Evolutionary conservation across 2,888 invertebrate species (phyloP).

Genomic region (Griposia aprilina): DNA sequence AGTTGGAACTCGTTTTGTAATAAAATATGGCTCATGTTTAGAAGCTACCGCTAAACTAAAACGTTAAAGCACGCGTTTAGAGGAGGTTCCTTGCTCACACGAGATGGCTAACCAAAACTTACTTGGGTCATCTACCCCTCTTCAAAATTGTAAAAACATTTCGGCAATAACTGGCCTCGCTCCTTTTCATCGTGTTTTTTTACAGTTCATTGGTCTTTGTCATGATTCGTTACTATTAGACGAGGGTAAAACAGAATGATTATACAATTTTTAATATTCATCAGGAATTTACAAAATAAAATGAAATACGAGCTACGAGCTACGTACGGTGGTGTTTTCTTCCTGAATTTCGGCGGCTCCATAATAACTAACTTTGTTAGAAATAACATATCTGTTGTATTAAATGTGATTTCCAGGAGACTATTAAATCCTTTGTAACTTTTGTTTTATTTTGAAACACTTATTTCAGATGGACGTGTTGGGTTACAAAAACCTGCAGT

Average conservation of each 20-base stretch:
- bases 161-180: too few relatives aligned
- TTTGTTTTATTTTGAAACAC: too few relatives aligned
- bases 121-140: neutral
- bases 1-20: neutral
- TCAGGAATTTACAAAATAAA: too few relatives aligned
- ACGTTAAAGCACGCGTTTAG: neutral
- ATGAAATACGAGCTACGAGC: conserved; percentile 73
- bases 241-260: conserved; percentile 2
- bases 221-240: conserved; percentile 15
- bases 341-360: conserved; percentile 83
- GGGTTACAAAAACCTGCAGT: too few relatives aligned
- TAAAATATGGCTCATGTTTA: neutral
- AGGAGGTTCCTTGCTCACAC: neutral
- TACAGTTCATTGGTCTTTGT: conserved; percentile 28
- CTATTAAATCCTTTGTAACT: too few relatives aligned
- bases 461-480: too few relatives aligned
- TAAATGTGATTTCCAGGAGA: conserved; percentile 23
- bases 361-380: conserved; percentile 78
- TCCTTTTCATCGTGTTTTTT: conserved; percentile 8
- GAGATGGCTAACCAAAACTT: neutral
- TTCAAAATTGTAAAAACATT: neutral
- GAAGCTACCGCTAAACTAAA: too few relatives aligned
- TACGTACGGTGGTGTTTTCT: conserved; percentile 84
- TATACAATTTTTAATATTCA: too few relatives aligned
- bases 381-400: conserved; percentile 71